phyloP scores from a whole-genome alignment of 2,888 invertebrate species.

The Ditylenchus weischeri region DNA sequence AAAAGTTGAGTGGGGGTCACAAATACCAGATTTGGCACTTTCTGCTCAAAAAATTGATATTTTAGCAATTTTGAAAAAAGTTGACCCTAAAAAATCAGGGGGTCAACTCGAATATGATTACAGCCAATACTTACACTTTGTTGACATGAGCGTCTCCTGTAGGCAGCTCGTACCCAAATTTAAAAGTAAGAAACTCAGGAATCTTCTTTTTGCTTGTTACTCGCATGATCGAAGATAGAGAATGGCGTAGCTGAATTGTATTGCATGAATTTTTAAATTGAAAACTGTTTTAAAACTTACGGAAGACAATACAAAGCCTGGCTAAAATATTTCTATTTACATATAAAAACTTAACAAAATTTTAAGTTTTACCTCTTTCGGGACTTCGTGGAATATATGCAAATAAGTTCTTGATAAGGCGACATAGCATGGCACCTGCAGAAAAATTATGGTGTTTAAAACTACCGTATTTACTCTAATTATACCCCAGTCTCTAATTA shows the following conservation, averaged over 20 bases:
- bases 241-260: constrained; percentile 80
- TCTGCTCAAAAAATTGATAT: too few species aligned
- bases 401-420: constrained; percentile 52
- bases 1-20: too few species aligned
- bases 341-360: not conserved
- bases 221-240: constrained; percentile 85
- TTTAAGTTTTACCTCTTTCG: constrained; percentile 20
- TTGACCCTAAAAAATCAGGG: too few species aligned
- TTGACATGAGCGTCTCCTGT: constrained; percentile 50
- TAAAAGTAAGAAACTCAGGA: constrained; percentile 90
- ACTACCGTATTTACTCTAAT: too few species aligned
- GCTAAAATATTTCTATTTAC: not conserved
- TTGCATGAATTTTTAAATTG: constrained; percentile 67
- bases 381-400: constrained; percentile 43
- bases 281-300: too few species aligned
- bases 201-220: constrained; percentile 93
- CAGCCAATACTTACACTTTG: constrained; percentile 17
- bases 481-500: too few species aligned
- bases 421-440: constrained; percentile 38
- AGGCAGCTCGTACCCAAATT: constrained; percentile 53
- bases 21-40: too few species aligned
- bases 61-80: too few species aligned
- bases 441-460: too few species aligned
- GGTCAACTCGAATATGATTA: too few species aligned
- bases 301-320: constrained; percentile 1